These are phyloP conservation scores for Phymastichus coffea DNA, from an alignment of 1,140 invertebrate genomes.

Conservation along the genomic window DNA sequence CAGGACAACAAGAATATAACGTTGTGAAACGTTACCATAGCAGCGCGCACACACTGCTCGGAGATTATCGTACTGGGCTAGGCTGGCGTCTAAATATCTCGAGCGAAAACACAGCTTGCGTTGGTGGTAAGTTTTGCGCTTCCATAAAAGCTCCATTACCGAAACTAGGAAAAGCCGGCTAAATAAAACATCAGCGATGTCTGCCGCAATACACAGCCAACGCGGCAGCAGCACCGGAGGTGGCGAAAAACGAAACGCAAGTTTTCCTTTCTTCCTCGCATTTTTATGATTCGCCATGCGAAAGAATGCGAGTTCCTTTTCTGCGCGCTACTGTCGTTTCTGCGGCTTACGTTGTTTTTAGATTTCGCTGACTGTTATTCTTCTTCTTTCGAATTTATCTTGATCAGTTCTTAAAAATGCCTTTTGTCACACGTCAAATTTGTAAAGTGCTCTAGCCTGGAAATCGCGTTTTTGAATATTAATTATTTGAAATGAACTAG, in stretches of 20 bases:
- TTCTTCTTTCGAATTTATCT: too few species aligned
- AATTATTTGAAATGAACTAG: too few species aligned
- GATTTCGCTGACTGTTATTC: too few species aligned
- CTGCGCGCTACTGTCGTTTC: too few species aligned
- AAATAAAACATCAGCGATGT: slow-evolving; percentile 19
- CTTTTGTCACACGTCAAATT: too few species aligned
- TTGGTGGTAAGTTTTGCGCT: slow-evolving; percentile 19
- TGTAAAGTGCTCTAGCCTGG: too few species aligned
- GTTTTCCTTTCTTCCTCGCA: slow-evolving; percentile 16
- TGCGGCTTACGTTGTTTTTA: not conserved
- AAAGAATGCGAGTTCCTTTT: not conserved
- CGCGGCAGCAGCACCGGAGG: not conserved
- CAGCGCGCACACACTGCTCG: too few species aligned
- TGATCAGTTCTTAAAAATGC: too few species aligned
- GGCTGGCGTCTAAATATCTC: slow-evolving; percentile 11
- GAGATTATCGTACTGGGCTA: too few species aligned
- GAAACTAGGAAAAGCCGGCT: slow-evolving; percentile 10
- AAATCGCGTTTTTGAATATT: too few species aligned
- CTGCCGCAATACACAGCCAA: slow-evolving; percentile 9
- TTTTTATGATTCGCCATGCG: slow-evolving; percentile 10
- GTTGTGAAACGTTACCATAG: too few species aligned
- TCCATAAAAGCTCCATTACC: slow-evolving; percentile 23
- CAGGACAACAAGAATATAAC: too few species aligned
- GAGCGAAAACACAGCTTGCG: not conserved
- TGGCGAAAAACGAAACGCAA: slow-evolving; percentile 18